phyloP scores from a whole-genome alignment of 2,888 invertebrate species.

The Andrena praecox region DNA sequence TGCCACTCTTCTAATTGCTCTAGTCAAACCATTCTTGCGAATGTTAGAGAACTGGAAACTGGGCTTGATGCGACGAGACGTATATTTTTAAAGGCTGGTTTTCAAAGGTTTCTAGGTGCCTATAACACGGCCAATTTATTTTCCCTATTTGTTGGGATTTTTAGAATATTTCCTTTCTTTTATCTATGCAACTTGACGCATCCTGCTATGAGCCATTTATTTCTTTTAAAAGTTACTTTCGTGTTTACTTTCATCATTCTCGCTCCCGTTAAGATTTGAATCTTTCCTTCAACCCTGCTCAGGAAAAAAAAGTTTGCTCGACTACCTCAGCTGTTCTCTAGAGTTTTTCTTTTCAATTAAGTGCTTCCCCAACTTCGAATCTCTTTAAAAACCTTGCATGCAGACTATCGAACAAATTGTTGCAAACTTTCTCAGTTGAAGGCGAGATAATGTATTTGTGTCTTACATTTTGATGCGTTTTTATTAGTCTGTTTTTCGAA shows the following conservation, averaged over 20 bases:
- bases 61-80: too few species aligned
- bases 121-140: too few species aligned
- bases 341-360: conserved; percentile 12
- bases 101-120: too few species aligned
- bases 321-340: neutral
- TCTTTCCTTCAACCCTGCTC: neutral
- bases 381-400: neutral
- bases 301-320: neutral
- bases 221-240: too few species aligned
- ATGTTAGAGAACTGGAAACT: too few species aligned
- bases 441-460: neutral
- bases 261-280: neutral
- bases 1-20: neutral
- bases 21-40: too few species aligned
- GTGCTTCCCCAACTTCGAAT: neutral
- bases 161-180: too few species aligned
- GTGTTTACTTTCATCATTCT: neutral
- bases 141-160: too few species aligned
- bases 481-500: neutral
- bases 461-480: neutral
- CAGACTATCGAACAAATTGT: conserved; percentile 1
- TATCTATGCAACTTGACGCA: too few species aligned
- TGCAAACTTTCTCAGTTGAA: neutral
- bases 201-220: too few species aligned
- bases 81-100: too few species aligned